Conservation (phyloP, 1,140 invertebrate species). For the Probaryconus sp. region DNA sequence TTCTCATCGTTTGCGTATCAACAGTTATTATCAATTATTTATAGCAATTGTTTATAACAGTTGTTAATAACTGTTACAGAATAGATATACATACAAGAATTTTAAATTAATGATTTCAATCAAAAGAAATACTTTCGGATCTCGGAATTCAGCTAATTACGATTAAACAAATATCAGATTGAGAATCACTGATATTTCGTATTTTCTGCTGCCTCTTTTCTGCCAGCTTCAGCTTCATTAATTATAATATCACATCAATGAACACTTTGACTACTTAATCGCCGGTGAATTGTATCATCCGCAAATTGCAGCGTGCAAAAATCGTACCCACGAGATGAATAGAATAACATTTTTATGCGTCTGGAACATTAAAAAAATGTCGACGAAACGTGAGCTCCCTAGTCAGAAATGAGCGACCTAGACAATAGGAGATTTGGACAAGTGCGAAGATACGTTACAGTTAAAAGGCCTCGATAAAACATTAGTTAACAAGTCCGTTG, state of each 20-base stretch:
- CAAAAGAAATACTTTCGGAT: too few species aligned
- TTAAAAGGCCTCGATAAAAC: slow-evolving; percentile 57
- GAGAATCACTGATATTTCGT: too few species aligned
- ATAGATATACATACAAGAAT: too few species aligned
- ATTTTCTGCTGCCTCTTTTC: too few species aligned
- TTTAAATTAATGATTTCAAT: too few species aligned
- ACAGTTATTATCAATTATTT: too few species aligned
- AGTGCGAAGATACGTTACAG: slow-evolving; percentile 28
- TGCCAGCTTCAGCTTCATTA: too few species aligned
- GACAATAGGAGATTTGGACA: slow-evolving; percentile 40
- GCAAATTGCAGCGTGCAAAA: slow-evolving; percentile 32
- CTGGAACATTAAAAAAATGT: slow-evolving; percentile 36
- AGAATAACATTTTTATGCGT: slow-evolving; percentile 21
- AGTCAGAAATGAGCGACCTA: slow-evolving; percentile 15
- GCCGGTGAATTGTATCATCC: slow-evolving; percentile 10
- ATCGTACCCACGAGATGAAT: slow-evolving; percentile 46
- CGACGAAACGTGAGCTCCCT: slow-evolving; percentile 1
- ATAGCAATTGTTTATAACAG: too few species aligned
- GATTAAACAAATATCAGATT: too few species aligned
- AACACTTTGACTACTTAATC: slow-evolving; percentile 17
- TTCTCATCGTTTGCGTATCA: too few species aligned
- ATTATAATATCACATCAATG: slow-evolving; percentile 28
- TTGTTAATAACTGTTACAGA: too few species aligned
- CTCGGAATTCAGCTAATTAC: too few species aligned
- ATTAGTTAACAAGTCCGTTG: slow-evolving; percentile 68